Percentiles rank a stretch among this genome's conserved stretches.
Evolutionary conservation across 2,113 vertebrate genomes (phyloP).

Genomic region (Furnarius figulus): DNA sequence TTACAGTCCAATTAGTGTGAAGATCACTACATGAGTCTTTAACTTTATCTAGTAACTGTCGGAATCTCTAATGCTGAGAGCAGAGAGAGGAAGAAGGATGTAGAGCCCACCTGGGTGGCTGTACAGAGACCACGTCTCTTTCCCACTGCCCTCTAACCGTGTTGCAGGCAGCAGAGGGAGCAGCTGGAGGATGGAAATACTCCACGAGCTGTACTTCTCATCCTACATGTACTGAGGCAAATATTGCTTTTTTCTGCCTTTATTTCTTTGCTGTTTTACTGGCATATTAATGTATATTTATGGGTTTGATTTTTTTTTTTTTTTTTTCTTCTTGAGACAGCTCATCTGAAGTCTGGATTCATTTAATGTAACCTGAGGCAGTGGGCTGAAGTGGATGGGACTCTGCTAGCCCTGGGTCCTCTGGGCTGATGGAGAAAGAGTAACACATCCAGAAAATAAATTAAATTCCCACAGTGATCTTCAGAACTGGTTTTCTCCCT

Average conservation of each 20-base stretch:
- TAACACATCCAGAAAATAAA: neutral
- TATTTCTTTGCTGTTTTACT: neutral
- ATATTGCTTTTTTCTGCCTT: neutral
- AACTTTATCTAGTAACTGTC: slow-evolving; percentile 81
- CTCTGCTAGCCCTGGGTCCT: neutral
- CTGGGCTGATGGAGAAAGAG: neutral
- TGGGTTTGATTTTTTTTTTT: neutral
- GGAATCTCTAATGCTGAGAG: slow-evolving; percentile 71
- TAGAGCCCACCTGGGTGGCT: slow-evolving; percentile 42
- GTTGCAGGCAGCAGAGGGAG: slow-evolving; percentile 54
- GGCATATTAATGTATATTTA: neutral
- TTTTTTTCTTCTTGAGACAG: neutral
- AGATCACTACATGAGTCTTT: slow-evolving; percentile 80
- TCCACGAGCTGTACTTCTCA: neutral
- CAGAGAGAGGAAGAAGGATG: slow-evolving; percentile 58
- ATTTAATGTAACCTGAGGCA: slow-evolving; percentile 3
- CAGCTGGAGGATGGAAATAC: slow-evolving; percentile 11
- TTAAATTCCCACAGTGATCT: neutral
- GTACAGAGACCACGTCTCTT: neutral
- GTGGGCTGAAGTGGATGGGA: neutral
- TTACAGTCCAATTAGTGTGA: slow-evolving; percentile 86
- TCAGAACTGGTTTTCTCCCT: neutral
- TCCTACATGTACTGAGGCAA: neutral
- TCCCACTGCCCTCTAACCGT: neutral
- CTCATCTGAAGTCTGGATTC: slow-evolving; percentile 16